Conservation (phyloP, 2,113 vertebrate species). For the human region DNA sequence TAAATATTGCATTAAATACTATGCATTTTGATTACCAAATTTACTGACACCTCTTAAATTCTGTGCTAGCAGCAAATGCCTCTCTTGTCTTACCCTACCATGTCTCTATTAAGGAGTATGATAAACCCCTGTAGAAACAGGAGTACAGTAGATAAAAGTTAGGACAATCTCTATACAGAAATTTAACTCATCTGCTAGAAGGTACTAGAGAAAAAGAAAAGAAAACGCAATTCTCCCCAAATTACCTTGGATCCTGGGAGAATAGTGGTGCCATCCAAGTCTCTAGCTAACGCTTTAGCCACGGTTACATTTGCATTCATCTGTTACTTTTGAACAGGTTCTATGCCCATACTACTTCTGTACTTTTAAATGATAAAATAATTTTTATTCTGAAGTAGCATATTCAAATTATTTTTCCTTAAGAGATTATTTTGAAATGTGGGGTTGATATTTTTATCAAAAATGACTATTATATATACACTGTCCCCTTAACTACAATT, state of each 20-base stretch:
- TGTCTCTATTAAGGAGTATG: not conserved
- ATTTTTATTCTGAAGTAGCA: not conserved
- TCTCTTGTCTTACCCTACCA: not conserved
- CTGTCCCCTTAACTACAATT: not conserved
- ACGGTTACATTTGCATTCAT: not conserved
- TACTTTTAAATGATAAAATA: not conserved
- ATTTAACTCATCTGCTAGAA: not conserved
- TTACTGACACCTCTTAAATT: not conserved
- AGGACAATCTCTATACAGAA: not conserved
- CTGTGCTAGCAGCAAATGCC: not conserved
- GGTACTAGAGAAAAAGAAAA: not conserved
- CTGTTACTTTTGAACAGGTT: not conserved
- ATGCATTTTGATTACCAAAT: not conserved
- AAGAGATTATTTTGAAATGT: not conserved
- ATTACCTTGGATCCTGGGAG: rapidly evolving
- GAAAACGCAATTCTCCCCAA: not conserved
- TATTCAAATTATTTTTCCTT: not conserved
- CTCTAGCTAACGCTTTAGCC: not conserved
- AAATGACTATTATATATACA: not conserved
- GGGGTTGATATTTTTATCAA: not conserved
- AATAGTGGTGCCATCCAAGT: rapidly evolving
- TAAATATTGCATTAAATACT: not conserved
- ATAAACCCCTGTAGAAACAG: not conserved
- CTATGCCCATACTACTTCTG: not conserved
- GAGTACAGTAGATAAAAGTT: not conserved